Base-by-base conservation (phyloP, 2,113 vertebrate genomes). In the Ariopsis seemanni region DNA sequence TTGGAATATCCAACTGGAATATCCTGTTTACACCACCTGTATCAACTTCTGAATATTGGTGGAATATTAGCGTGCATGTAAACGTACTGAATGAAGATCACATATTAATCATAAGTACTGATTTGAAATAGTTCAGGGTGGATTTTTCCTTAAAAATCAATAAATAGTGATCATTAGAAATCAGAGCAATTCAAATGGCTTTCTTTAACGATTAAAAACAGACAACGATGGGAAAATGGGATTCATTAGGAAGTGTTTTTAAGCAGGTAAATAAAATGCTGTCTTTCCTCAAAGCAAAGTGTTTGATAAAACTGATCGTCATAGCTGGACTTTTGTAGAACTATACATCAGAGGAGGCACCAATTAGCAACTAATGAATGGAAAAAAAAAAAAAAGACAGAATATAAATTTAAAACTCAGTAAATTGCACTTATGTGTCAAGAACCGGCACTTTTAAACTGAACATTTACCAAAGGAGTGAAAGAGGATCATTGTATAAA, bases 321-420 rank as follows among this genome's bases (percentile, higher is more conserved):
- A 48, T 48, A 74, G 48, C 34, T 69, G 65, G 27, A 30, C 62
- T 65, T 10, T 11, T n/a, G 25, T n/a, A n/a, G 63, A n/a, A 65
- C 25, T 65, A 65, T 25, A 65, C 25, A 65, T 65, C n/a, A n/a
- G 25, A 65, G 63, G 25, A 65, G 1, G 25, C 27, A 17, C 27
- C 27, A 6, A 15, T 69, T 69, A 69, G 67, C 27, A 30, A 15
- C 5, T 30, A 14, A 69, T 22, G 5, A 69, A 69, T 15, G 12
- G n/a, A n/a, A 30, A 7, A 30, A 30, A 69, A 0, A 6, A 30
- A 14, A 67, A 5, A 0, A 1, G 0, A 27, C 3, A 5, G 11
- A 67, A 5, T 12, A 69, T 4, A 30, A 69, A 18, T 10, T 22
- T 4, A 72, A 22, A 74, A 72, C 30, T 34, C 15, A 18, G 18